Evolutionary conservation across 2,113 vertebrate genomes (phyloP).

Genomic region (Rousettus leschenaultii): DNA sequence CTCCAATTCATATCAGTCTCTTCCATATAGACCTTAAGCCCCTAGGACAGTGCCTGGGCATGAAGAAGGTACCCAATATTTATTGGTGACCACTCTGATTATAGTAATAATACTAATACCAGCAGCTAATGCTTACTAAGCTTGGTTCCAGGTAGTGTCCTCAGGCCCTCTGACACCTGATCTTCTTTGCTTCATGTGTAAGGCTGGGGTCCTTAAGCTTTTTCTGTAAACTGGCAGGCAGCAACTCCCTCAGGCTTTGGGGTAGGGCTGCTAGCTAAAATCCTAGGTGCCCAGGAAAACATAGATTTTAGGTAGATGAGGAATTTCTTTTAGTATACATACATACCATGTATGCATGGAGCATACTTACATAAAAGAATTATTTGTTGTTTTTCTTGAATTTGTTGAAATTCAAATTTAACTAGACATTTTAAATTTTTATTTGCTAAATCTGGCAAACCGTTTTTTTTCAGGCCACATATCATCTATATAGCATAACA

Average conservation of each 20-base stretch:
- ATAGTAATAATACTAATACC: not conserved
- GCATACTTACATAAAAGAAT: not conserved
- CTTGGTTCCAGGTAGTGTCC: not conserved
- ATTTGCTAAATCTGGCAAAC: not conserved
- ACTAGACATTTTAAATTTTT: not conserved
- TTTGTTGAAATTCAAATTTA: not conserved
- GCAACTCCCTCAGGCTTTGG: not conserved
- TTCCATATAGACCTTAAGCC: not conserved
- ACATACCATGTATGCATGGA: not conserved
- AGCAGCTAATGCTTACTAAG: not conserved
- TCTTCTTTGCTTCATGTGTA: rapidly evolving
- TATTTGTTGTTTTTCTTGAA: not conserved
- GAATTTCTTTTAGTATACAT: not conserved
- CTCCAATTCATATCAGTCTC: not conserved
- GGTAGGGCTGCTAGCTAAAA: not conserved
- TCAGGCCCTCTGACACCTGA: not conserved
- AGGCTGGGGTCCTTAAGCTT: not conserved
- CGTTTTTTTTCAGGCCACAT: not conserved
- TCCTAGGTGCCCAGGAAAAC: not conserved
- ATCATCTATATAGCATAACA: not conserved
- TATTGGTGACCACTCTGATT: not conserved
- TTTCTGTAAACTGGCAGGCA: not conserved
- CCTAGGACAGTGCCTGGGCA: not conserved
- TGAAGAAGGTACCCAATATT: not conserved
- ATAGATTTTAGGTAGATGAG: not conserved